Base-by-base conservation (phyloP, 30 jellyfish, hydroid and myxozoan genomes). In the Cassiopea xamachana region DNA sequence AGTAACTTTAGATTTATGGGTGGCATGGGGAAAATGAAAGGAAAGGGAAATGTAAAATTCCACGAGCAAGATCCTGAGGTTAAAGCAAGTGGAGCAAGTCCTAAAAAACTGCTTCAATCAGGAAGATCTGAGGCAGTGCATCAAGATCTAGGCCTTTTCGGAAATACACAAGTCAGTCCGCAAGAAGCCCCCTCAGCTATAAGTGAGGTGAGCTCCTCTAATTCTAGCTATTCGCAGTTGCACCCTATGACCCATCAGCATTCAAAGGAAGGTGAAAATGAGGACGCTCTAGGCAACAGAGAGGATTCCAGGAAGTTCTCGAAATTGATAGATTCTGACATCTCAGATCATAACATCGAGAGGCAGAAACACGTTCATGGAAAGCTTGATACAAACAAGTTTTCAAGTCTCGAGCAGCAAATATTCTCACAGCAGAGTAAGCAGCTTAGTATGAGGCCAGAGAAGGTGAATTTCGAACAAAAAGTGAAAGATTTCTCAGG, bases 321-420 rank as follows among this genome's bases (percentile, higher is more conserved):
- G 79, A 79, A 88, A 55, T 16, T 79, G 3, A 77, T 88, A 19
- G 89, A 77, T 13, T 76, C 94, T 27, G 93, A 86, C 14, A 64
- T 73, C 39, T 51, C 82, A 4, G 87, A 75, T 60, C 87, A 86
- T 61, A 46, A 74, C 46, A 64, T 86, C 10, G 87, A 76, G 50
- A 86, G 60, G 76, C 61, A 86, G 73, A 86, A 86, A 12, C 93
- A 74, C 2, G 47, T n/a, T 60, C 87, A 73, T 2, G 87, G 81
- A 43, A 51, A 67, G 71, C 48, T 84, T 17, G 75, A 72, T 14
- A 73, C 51, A 49, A 84, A 62, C 19, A 84, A 84, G 19, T 84
- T 84, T 59, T 13, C 71, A 83, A 73, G 71, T 48, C 59, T 84
- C 1, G 92, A 84, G 69, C 68, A 82, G 47, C 78, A 84, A 48